Evolutionary conservation across 2,113 vertebrate species (phyloP).

Genomic region (Stictonetta naevosa): DNA sequence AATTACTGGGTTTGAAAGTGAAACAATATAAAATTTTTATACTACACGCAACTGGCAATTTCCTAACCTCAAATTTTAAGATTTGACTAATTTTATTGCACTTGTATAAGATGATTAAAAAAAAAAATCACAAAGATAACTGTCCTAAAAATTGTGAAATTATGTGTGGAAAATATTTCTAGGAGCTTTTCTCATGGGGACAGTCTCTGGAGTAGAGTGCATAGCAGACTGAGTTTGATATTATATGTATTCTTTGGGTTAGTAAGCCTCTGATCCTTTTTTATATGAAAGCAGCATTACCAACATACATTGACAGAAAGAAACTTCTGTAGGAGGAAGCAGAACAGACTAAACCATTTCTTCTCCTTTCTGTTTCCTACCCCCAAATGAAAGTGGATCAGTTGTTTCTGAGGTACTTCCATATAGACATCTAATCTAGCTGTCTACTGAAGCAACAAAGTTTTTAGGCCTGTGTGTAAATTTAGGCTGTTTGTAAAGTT

Average conservation of each 20-base stretch:
- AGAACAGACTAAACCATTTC: neutral
- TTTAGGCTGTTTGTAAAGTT: fast-evolving
- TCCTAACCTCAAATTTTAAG: constrained; percentile 9
- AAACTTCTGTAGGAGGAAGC: neutral
- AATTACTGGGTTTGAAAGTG: neutral
- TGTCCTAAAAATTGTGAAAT: neutral
- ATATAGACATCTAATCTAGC: neutral
- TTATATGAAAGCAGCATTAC: neutral
- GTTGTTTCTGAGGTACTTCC: neutral
- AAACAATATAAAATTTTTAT: neutral
- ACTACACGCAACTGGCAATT: neutral
- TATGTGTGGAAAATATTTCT: neutral
- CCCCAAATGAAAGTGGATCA: fast-evolving
- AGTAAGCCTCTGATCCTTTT: neutral
- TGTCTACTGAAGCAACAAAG: neutral
- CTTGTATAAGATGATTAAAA: neutral
- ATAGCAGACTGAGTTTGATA: neutral
- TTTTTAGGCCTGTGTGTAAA: neutral
- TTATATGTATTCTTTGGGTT: neutral
- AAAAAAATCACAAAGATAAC: neutral
- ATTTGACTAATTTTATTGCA: constrained; percentile 4
- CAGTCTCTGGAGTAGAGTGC: neutral
- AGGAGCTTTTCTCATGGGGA: neutral
- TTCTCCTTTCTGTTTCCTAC: neutral
- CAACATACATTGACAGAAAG: fast-evolving